A percentile compares a stretch with the other conserved stretches of the same genome.
phyloP scores from a whole-genome alignment of 2,797 vertebrate species.

The Anableps anableps region DNA sequence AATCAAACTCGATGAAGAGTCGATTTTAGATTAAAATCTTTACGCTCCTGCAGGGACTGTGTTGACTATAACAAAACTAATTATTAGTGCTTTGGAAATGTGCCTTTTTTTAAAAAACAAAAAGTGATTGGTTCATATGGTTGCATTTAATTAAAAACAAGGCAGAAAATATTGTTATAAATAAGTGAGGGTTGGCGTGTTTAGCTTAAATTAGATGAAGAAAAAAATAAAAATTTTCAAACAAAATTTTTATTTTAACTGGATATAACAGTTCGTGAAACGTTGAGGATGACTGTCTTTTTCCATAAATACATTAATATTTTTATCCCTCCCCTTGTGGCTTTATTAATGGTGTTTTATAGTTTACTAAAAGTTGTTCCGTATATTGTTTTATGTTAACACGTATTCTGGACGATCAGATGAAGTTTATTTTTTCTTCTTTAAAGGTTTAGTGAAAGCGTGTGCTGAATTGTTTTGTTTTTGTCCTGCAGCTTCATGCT shows the following conservation, averaged over 20 bases:
- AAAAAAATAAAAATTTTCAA: background rate
- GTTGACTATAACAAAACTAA: background rate
- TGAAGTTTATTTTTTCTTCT: constrained; percentile 58
- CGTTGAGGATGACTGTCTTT: background rate
- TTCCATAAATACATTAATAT: background rate
- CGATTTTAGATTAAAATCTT: constrained; percentile 33
- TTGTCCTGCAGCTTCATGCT: constrained; percentile 82
- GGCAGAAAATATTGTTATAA: background rate
- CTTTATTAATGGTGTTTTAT: background rate
- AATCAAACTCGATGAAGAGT: constrained; percentile 50
- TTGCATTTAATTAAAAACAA: background rate
- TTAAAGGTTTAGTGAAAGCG: constrained; percentile 63
- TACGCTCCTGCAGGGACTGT: background rate
- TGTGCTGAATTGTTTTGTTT: constrained; percentile 83
- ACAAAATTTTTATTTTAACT: background rate
- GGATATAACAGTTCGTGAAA: background rate
- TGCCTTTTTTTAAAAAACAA: background rate
- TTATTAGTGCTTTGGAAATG: background rate
- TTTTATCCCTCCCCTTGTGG: background rate
- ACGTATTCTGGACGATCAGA: constrained; percentile 3
- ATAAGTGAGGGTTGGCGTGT: constrained; percentile 3
- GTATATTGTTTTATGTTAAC: background rate
- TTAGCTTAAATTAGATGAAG: background rate
- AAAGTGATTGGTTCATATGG: background rate
- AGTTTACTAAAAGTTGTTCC: background rate